These are phyloP conservation scores for Halcyon senegalensis DNA, from an alignment of 2,113 vertebrate species.

Conservation along the genomic window DNA sequence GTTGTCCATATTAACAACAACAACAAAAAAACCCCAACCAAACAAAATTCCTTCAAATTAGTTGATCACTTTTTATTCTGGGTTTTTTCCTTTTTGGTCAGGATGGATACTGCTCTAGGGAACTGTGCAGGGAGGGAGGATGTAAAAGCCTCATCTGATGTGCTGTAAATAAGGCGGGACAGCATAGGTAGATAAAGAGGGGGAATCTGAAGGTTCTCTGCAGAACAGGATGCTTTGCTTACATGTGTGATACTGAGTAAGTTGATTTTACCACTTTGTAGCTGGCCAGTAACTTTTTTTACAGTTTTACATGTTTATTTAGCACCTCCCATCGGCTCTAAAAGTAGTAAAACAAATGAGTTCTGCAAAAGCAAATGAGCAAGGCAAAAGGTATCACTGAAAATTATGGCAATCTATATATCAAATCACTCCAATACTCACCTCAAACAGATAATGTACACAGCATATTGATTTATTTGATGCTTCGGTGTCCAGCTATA, in stretches of 20 bases:
- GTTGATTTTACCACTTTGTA: background rate
- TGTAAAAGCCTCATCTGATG: background rate
- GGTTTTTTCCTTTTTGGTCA: fast-evolving
- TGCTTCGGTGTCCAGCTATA: background rate
- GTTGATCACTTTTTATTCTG: background rate
- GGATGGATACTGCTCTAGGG: background rate
- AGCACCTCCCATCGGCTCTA: background rate
- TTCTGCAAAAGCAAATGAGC: background rate
- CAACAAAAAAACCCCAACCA: background rate
- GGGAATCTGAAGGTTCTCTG: background rate
- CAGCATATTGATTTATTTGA: background rate
- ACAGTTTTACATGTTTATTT: background rate
- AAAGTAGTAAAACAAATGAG: background rate
- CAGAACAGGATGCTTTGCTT: background rate
- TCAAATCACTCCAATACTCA: background rate
- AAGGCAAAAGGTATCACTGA: background rate
- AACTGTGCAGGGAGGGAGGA: background rate
- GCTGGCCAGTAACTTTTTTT: background rate
- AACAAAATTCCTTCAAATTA: background rate
- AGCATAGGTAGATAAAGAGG: background rate
- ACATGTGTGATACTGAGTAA: background rate
- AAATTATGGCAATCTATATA: background rate
- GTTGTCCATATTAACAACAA: background rate
- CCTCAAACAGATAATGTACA: background rate
- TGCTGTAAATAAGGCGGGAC: background rate